Conservation (phyloP, 2,888 invertebrate species). For the Campaea margaritaria region DNA sequence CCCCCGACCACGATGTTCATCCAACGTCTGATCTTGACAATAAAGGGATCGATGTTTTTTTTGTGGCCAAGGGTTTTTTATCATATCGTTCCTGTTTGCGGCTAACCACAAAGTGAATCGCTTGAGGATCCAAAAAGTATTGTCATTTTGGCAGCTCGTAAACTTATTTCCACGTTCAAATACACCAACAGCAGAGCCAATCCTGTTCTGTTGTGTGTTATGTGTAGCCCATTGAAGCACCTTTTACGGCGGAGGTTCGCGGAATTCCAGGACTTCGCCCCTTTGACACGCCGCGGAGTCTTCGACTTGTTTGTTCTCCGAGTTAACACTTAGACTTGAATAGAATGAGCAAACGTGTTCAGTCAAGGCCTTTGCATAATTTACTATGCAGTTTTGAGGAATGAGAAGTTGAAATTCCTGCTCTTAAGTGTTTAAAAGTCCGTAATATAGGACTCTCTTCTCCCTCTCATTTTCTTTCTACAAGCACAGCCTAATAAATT, state of each 20-base stretch:
- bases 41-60: too few species aligned
- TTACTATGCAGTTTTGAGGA: slow-evolving; percentile 7
- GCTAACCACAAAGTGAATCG: too few species aligned
- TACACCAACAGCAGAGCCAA: slow-evolving; percentile 9
- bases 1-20: too few species aligned
- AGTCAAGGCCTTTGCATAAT: slow-evolving; percentile 27
- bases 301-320: slow-evolving; percentile 29
- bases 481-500: too few species aligned
- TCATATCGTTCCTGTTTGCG: too few species aligned
- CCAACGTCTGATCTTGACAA: too few species aligned
- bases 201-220: slow-evolving; percentile 20
- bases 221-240: slow-evolving; percentile 27
- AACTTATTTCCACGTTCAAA: background rate
- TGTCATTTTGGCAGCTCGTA: background rate
- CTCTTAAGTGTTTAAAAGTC: too few species aligned
- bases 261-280: slow-evolving; percentile 35
- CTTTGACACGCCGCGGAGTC: slow-evolving; percentile 39
- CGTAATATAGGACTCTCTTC: too few species aligned
- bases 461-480: too few species aligned
- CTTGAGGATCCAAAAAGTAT: background rate
- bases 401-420: slow-evolving; percentile 1
- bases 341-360: slow-evolving; percentile 23
- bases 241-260: slow-evolving; percentile 37
- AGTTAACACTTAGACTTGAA: slow-evolving; percentile 31
- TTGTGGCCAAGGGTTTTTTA: too few species aligned